phyloP scores from a whole-genome alignment of 2,888 invertebrate genomes.

The Gasteruption jaculator region DNA sequence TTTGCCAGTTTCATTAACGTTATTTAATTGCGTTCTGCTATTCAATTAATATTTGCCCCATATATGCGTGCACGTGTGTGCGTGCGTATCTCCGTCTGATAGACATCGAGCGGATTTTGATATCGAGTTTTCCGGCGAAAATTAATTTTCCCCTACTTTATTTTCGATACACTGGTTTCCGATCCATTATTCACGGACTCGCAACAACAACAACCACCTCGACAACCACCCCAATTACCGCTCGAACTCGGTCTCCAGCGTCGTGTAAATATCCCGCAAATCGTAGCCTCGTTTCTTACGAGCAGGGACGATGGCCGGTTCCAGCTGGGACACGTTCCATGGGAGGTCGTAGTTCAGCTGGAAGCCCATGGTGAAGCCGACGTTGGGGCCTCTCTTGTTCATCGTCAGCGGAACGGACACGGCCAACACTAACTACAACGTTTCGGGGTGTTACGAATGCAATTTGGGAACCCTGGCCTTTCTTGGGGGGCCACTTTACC shows the following conservation, averaged over 20 bases:
- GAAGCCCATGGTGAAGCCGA: conserved; percentile 39
- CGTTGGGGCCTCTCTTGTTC: conserved; percentile 38
- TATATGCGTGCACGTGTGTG: too few species aligned
- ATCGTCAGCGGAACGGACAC: conserved; percentile 39
- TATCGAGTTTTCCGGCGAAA: conserved; percentile 15
- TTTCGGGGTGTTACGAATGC: background rate
- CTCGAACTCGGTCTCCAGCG: conserved; percentile 39
- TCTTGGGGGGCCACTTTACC: too few species aligned
- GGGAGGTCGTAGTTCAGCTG: conserved; percentile 47
- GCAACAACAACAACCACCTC: background rate
- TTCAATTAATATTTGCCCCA: too few species aligned
- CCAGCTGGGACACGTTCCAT: conserved; percentile 42
- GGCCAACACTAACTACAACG: conserved; percentile 40
- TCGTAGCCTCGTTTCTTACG: conserved; percentile 35
- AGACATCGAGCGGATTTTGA: conserved; percentile 15
- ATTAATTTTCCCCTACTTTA: conserved; percentile 1
- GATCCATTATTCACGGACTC: too few species aligned
- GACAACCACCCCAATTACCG: conserved; percentile 38
- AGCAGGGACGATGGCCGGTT: conserved; percentile 35
- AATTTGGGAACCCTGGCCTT: too few species aligned
- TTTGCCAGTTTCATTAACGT: too few species aligned
- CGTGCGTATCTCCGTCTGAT: too few species aligned
- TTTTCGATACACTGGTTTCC: too few species aligned
- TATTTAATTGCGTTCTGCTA: too few species aligned
- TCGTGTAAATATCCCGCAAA: conserved; percentile 38